Conservation (phyloP, 2,888 invertebrate genomes). For the Hetaerina titia region DNA sequence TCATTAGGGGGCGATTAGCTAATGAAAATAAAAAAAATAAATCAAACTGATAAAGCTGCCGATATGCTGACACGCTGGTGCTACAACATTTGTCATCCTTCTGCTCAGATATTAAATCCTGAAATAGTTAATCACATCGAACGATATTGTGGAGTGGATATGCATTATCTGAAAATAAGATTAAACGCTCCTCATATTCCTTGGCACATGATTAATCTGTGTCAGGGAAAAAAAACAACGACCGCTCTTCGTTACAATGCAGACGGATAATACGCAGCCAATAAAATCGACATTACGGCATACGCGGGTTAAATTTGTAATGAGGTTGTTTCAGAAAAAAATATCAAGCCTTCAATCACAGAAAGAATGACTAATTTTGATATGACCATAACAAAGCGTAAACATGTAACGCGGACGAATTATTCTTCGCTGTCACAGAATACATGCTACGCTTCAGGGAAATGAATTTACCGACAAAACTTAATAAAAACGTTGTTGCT, state of each 20-base stretch:
- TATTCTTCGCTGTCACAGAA: background rate
- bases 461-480: background rate
- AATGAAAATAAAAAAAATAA: constrained; percentile 16
- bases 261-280: constrained; percentile 26
- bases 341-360: background rate
- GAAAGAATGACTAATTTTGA: background rate
- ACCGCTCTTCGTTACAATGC: constrained; percentile 1
- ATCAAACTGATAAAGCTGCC: constrained; percentile 42
- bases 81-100: constrained; percentile 59
- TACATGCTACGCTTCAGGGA: background rate
- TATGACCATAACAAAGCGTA: background rate
- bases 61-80: constrained; percentile 50
- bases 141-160: constrained; percentile 57
- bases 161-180: constrained; percentile 59
- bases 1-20: constrained; percentile 57
- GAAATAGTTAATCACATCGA: constrained; percentile 60
- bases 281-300: background rate
- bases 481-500: no score
- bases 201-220: constrained; percentile 51
- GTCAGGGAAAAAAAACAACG: background rate
- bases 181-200: constrained; percentile 33
- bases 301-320: background rate
- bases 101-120: constrained; percentile 54
- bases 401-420: background rate
- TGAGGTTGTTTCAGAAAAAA: background rate